A percentile compares a stretch with the other conserved stretches of the same genome.
These are phyloP conservation scores for Anolis apletophallus DNA, from an alignment of 2,797 vertebrate genomes.

Conservation along the genomic window DNA sequence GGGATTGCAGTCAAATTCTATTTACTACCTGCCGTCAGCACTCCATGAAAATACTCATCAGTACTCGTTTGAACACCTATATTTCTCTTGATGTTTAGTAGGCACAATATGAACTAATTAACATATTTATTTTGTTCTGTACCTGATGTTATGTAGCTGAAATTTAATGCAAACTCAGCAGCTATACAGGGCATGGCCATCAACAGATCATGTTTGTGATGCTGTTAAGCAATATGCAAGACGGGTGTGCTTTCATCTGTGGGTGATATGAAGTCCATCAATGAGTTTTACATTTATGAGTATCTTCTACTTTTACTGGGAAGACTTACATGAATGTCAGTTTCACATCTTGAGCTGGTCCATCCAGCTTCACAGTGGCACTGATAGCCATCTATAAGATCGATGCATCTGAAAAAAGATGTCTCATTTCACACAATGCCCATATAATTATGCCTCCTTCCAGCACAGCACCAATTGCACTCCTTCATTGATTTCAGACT, in stretches of 20 bases:
- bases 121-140: not conserved
- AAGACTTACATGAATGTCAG: constrained; percentile 84
- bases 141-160: not conserved
- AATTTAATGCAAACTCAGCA: not conserved
- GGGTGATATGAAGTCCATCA: not conserved
- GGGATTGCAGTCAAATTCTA: not conserved
- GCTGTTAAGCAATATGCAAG: not conserved
- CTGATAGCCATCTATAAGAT: constrained; percentile 77
- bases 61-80: constrained; percentile 4
- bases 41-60: not conserved
- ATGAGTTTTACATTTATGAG: constrained; percentile 5
- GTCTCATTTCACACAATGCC: not conserved
- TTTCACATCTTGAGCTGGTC: constrained; percentile 83
- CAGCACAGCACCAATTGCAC: not conserved
- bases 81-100: constrained; percentile 8
- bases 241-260: not conserved
- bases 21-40: constrained; percentile 3
- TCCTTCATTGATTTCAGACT: not conserved
- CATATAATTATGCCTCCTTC: not conserved
- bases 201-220: not conserved
- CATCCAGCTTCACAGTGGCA: constrained; percentile 84
- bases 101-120: not conserved
- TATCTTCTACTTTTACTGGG: constrained; percentile 14
- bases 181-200: not conserved
- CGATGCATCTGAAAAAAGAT: constrained; percentile 81